Conservation (phyloP, 2,888 invertebrate species). For the Pterobdella sp. region DNA sequence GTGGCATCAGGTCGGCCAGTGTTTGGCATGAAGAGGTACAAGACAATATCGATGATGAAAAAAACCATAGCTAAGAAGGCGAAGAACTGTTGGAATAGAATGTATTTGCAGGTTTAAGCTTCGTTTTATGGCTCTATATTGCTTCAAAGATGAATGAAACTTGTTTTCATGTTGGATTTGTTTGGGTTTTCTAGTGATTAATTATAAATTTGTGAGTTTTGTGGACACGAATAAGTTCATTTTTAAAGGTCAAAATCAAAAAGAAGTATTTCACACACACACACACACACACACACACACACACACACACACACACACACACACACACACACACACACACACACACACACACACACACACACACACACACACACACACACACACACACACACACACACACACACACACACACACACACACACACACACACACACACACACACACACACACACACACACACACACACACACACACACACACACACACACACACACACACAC, state of each 20-base stretch:
- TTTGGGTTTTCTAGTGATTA: too few relatives aligned
- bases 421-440: background rate
- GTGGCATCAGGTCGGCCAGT: background rate
- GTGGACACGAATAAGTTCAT: too few relatives aligned
- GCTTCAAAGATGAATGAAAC: too few relatives aligned
- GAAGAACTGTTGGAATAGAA: background rate
- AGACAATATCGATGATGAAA: background rate
- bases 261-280: background rate
- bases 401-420: constrained; percentile 4
- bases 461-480: background rate
- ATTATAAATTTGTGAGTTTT: too few relatives aligned
- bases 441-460: constrained; percentile 1
- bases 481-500: background rate
- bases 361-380: background rate
- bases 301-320: background rate
- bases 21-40: background rate
- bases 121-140: background rate
- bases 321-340: background rate
- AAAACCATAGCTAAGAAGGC: background rate
- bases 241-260: background rate
- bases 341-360: background rate
- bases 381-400: background rate
- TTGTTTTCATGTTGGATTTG: too few relatives aligned
- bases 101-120: background rate
- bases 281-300: background rate